Evolutionary conservation across 2,888 invertebrate genomes (phyloP), one percentile per base, ranked within the genome.

Genomic region (Tipula helvola): DNA sequence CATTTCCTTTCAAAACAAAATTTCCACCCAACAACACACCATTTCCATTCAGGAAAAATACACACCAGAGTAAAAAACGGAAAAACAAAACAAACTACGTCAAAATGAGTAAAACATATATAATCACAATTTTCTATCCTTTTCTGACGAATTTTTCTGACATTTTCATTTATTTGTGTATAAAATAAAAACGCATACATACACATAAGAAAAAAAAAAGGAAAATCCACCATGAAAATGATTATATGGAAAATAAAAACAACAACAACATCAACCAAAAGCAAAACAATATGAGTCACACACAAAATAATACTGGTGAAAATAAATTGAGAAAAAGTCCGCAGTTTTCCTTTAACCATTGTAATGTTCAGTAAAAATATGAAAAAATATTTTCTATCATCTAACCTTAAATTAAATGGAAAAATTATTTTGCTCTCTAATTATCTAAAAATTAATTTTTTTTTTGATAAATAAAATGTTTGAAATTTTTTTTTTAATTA

Each of bases 201-300:
- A 71, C 71, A 28, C 18, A 47, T 12, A 10, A n/a, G n/a, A 28
- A n/a, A 47, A 47, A 71, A 71, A 71, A 71, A 71, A 71, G 71
- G 71, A 71, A 71, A 71, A 71, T 71, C 71, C 71, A 8, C 71
- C 71, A 71, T 71, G 28, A 71, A 71, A 71, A 57, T 10, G 5
- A 5, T 18, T 5, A 28, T 28, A 28, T 28, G 28, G 2, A 28
- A 28, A 28, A 28, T 28, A 28, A 28, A 7, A 57, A 57, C 57
- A 18, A 57, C 57, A 57, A 71, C 71, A 71, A 71, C 18, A 71
- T 28, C 71, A 71, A 71, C 71, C 2, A 71, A 71, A 71, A 71
- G 71, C 71, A 71, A 71, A 71, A 71, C 71, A 71, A 71, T 71
- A 71, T 71, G 71, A 71, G 71, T 71, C 71, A 71, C 71, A 71